Percentiles rank a stretch among this genome's conserved stretches.
phyloP scores from a whole-genome alignment of 2,113 vertebrate species.

The Ophthalmolycus amberensis region DNA sequence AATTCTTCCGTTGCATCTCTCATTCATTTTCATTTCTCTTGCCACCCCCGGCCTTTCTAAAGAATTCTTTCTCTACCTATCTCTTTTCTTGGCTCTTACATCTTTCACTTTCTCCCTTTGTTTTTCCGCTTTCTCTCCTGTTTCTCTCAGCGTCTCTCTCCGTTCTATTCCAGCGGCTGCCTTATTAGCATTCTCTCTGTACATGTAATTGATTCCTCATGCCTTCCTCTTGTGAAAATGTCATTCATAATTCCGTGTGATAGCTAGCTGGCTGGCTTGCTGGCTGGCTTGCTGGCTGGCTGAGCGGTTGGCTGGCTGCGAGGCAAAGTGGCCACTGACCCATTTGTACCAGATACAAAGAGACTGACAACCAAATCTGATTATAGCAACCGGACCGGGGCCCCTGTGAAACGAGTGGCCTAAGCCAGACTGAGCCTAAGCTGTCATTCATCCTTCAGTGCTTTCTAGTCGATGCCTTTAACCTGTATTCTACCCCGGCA shows the following conservation, averaged over 20 bases:
- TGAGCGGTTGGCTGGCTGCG: conserved; percentile 48
- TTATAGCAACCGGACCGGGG: conserved; percentile 64
- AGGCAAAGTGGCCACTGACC: conserved; percentile 78
- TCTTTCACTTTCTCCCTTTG: conserved; percentile 65
- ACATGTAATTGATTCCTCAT: conserved; percentile 81
- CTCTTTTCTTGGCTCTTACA: conserved; percentile 40
- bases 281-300: conserved; percentile 48
- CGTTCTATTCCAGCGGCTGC: conserved; percentile 53
- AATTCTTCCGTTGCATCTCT: conserved; percentile 56
- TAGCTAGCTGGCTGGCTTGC: conserved; percentile 68
- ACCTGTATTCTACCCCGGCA: conserved; percentile 47
- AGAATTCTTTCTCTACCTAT: conserved; percentile 39
- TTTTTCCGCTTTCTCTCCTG: conserved; percentile 51
- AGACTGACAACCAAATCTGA: conserved; percentile 78
- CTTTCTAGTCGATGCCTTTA: conserved; percentile 41
- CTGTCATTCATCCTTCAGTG: conserved; percentile 64
- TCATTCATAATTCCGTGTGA: conserved; percentile 83
- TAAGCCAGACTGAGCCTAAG: conserved; percentile 52
- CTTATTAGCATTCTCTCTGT: conserved; percentile 79
- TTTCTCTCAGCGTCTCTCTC: conserved; percentile 21
- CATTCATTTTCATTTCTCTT: conserved; percentile 71
- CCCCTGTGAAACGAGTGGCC: conserved; percentile 49
- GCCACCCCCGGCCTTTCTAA: conserved; percentile 61
- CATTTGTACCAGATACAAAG: conserved; percentile 77
- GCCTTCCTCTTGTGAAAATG: conserved; percentile 79